These are phyloP conservation scores for Charanyca ferruginea DNA, from an alignment of 2,888 invertebrate genomes.

Conservation along the genomic window DNA sequence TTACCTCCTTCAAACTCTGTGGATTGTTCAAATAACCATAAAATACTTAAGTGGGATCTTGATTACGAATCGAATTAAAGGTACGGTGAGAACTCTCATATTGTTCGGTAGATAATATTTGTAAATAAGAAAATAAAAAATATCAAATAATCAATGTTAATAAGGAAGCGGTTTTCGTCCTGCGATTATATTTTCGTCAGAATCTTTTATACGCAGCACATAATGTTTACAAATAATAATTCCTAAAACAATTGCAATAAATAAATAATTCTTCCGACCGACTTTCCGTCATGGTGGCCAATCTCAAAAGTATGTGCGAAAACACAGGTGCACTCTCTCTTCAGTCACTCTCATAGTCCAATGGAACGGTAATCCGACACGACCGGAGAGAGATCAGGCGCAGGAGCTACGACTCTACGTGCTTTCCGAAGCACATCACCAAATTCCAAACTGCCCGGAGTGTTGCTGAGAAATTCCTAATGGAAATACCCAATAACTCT, in stretches of 20 bases:
- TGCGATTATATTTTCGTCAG: conserved; percentile 30
- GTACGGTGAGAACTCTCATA: conserved; percentile 9
- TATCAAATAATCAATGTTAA: conserved; percentile 14
- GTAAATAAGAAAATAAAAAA: conserved; percentile 14
- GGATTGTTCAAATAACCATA: conserved; percentile 77
- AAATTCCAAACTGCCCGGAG: too few species aligned
- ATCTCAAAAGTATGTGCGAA: too few species aligned
- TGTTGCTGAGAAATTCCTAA: too few species aligned
- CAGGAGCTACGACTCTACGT: too few species aligned
- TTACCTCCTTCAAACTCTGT: conserved; percentile 76
- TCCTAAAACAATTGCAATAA: conserved; percentile 65
- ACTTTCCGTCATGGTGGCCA: too few species aligned
- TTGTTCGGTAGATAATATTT: conserved; percentile 10
- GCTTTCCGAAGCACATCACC: too few species aligned
- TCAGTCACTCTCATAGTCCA: too few species aligned
- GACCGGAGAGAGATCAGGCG: too few species aligned
- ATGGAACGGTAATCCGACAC: too few species aligned
- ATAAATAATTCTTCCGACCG: too few species aligned
- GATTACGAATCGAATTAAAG: conserved; percentile 74
- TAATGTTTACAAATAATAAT: conserved; percentile 59
- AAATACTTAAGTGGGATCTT: conserved; percentile 80
- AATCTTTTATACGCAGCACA: conserved; percentile 41
- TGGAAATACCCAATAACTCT: too few species aligned
- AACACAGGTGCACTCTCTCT: too few species aligned
- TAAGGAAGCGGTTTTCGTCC: conserved; percentile 5